Conservation (phyloP, 2,888 invertebrate species). For the Tipula lateralis region DNA sequence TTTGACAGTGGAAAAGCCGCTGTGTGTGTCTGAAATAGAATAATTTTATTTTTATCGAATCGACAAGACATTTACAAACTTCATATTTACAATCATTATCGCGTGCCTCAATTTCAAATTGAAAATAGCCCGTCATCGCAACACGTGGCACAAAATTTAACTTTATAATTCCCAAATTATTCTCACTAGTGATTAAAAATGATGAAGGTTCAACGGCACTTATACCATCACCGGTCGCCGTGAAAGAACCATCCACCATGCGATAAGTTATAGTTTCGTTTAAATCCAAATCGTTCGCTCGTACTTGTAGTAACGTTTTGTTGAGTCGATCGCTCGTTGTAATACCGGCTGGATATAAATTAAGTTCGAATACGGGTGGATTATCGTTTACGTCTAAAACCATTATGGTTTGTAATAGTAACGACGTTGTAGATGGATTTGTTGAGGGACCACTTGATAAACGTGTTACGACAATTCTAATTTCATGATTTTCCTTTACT, state of each 20-base stretch:
- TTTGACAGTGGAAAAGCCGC: slow-evolving; percentile 51
- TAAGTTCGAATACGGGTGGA: slow-evolving; percentile 52
- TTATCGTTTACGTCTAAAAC: slow-evolving; percentile 56
- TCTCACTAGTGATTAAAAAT: slow-evolving; percentile 49
- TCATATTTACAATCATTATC: slow-evolving; percentile 54
- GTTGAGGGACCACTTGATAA: slow-evolving; percentile 39
- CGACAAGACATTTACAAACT: not conserved
- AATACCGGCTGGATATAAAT: slow-evolving; percentile 53
- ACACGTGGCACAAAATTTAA: slow-evolving; percentile 53
- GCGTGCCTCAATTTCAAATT: slow-evolving; percentile 53
- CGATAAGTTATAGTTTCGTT: slow-evolving; percentile 49
- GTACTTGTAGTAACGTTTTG: slow-evolving; percentile 51
- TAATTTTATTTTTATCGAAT: not conserved
- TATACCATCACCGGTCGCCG: slow-evolving; percentile 48
- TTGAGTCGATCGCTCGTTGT: slow-evolving; percentile 49
- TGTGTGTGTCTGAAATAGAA: slow-evolving; percentile 46
- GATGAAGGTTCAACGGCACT: slow-evolving; percentile 43
- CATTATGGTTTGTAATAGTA: slow-evolving; percentile 49
- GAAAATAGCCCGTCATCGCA: slow-evolving; percentile 59
- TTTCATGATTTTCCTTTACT: slow-evolving; percentile 43
- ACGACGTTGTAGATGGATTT: slow-evolving; percentile 40
- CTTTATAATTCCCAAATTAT: slow-evolving; percentile 49
- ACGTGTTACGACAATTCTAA: slow-evolving; percentile 54
- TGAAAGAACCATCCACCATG: slow-evolving; percentile 47
- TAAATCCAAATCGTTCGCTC: slow-evolving; percentile 57